Evolutionary conservation across 1,140 invertebrate genomes (phyloP).

Genomic region (Diorhabda elongata): DNA sequence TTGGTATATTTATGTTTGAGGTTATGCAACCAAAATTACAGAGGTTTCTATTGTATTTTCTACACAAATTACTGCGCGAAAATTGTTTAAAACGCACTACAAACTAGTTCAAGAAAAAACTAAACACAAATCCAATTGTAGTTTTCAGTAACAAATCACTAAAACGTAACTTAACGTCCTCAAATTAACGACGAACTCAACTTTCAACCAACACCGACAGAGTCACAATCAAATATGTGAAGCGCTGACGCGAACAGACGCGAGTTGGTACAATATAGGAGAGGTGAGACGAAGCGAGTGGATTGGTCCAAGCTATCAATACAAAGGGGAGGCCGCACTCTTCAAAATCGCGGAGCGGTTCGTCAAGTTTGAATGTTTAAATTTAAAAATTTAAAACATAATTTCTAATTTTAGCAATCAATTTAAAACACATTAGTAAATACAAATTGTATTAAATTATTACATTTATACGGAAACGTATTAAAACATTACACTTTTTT

Average conservation of each 20-base stretch:
- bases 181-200: not conserved
- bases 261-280: not conserved
- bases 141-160: not conserved
- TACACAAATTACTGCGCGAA: not conserved
- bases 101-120: not conserved
- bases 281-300: not conserved
- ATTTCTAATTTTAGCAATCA: too few relatives aligned
- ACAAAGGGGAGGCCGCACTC: not conserved
- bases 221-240: not conserved
- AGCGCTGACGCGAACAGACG: not conserved
- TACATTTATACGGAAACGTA: too few relatives aligned
- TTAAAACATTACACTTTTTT: too few relatives aligned
- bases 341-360: not conserved
- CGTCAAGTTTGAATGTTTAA: not conserved
- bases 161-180: not conserved
- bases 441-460: too few relatives aligned
- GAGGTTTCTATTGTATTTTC: slow-evolving; percentile 8
- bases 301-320: not conserved
- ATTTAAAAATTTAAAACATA: not conserved
- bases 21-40: slow-evolving; percentile 39
- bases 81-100: not conserved
- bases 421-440: too few relatives aligned
- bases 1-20: slow-evolving; percentile 19
- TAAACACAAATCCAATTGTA: not conserved
- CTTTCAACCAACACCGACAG: not conserved